Evolutionary conservation across 2,113 vertebrate species (phyloP), one percentile per base, ranked within the genome.

Genomic region (Lethenteron reissneri): DNA sequence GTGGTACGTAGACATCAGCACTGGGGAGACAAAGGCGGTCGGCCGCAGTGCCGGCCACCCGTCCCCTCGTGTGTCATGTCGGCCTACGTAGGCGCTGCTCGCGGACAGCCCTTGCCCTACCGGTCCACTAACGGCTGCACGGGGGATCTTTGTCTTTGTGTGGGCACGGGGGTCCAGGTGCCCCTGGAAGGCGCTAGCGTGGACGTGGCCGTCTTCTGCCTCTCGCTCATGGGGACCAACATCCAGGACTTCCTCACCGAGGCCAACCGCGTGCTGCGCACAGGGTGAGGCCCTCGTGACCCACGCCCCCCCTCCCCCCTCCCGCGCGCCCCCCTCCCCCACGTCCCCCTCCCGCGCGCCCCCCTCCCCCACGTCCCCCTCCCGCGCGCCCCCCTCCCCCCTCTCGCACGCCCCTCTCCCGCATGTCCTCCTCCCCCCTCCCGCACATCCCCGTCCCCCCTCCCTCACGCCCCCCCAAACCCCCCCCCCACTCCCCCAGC

Each of bases 141-240:
- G 25, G 25, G 25, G 25, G 25, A 41, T 41, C 25, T 41, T 41
- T 41, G 25, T 41, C 25, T 41, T 41, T 41, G 25, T 41, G 25
- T 41, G 25, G 25, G 25, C 25, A 41, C 25, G 25, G 25, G 25
- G 25, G 25, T 2, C 72, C 76, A 97, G 92, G 90, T 97, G 15
- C 92, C 90, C 0, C 81, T 97, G 21, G 71, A 56, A 0, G 83
- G 81, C 2, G 71, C 75, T 57, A 85, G 84, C 0, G 86, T 95
- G 72, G 87, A 95, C 10, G 79, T 97, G 13, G 87, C 80, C 0
- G 88, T 96, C 72, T 96, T 96, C 80, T 96, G 92, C 75, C 83
- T 97, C 25, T 88, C 92, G 0, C 82, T 97, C 74, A 97, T 97
- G 92, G 90, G 90, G 70, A 96, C 87, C 72, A 96, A 97, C 75